These are phyloP conservation scores for Carcharodon carcharias DNA, from an alignment of 2,797 vertebrate species.

Conservation along the genomic window DNA sequence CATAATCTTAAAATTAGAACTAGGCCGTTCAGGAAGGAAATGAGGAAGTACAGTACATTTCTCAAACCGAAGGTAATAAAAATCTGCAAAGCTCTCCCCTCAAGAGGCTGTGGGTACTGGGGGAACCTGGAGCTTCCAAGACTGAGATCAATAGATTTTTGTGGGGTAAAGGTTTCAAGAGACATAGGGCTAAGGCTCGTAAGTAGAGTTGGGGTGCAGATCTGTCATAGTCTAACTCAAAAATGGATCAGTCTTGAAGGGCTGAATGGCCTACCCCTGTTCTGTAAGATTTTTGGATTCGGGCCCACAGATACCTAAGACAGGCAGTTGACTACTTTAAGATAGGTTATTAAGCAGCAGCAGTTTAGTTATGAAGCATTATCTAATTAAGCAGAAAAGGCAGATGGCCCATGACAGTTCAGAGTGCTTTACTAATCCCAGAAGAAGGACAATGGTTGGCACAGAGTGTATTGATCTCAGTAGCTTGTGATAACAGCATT, in stretches of 20 bases:
- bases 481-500: too few species aligned
- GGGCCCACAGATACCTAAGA: too few species aligned
- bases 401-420: too few species aligned
- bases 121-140: background rate
- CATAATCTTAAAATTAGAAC: background rate
- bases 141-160: background rate
- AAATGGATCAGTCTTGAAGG: too few species aligned
- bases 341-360: too few species aligned
- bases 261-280: background rate
- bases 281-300: too few species aligned
- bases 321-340: too few species aligned
- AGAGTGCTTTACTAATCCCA: too few species aligned
- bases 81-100: background rate
- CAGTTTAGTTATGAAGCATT: too few species aligned
- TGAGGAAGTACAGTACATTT: background rate
- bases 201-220: background rate
- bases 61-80: background rate
- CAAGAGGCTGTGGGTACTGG: background rate
- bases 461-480: too few species aligned
- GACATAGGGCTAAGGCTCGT: background rate
- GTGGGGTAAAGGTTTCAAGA: background rate
- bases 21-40: background rate
- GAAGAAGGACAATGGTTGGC: too few species aligned
- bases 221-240: background rate
- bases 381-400: too few species aligned